Percentiles rank a stretch among this genome's conserved stretches.
Evolutionary conservation across 2,888 invertebrate genomes (phyloP).

Genomic region (Caradrina kadenii): DNA sequence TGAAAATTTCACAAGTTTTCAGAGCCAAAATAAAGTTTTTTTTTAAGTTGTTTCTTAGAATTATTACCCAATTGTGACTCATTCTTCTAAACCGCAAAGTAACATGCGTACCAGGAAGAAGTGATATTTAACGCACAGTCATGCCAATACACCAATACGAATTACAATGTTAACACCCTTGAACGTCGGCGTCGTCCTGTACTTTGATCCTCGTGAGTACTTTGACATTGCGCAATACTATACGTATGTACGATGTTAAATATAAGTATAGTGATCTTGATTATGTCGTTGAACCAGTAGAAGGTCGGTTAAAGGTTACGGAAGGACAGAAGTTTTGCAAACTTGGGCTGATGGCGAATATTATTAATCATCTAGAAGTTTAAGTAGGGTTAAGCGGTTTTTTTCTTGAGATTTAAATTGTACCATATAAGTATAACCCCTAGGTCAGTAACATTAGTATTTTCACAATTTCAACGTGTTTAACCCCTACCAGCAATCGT

Average conservation of each 20-base stretch:
- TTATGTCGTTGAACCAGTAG: slow-evolving; percentile 32
- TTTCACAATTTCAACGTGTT: no score
- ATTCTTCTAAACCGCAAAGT: slow-evolving; percentile 1
- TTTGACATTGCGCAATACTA: slow-evolving; percentile 35
- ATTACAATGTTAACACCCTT: slow-evolving; percentile 24
- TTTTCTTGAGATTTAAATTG: neutral
- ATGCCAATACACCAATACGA: slow-evolving; percentile 20
- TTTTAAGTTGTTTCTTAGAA: no score
- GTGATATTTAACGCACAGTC: slow-evolving; percentile 11
- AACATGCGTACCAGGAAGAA: slow-evolving; percentile 7
- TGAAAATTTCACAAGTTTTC: no score
- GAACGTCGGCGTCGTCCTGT: slow-evolving; percentile 21
- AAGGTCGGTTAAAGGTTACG: slow-evolving; percentile 13
- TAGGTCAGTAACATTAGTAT: no score
- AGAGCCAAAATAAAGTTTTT: no score
- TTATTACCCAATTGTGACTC: slow-evolving; percentile 3
- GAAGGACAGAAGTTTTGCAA: neutral
- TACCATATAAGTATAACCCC: no score
- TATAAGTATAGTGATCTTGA: slow-evolving; percentile 13
- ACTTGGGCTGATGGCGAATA: neutral
- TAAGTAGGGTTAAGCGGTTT: neutral
- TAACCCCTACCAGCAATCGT: no score
- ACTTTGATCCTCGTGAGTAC: slow-evolving; percentile 34
- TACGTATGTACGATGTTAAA: slow-evolving; percentile 4
- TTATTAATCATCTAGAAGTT: neutral